Conservation (phyloP, 2,797 vertebrate species). For the Paguma larvata region DNA sequence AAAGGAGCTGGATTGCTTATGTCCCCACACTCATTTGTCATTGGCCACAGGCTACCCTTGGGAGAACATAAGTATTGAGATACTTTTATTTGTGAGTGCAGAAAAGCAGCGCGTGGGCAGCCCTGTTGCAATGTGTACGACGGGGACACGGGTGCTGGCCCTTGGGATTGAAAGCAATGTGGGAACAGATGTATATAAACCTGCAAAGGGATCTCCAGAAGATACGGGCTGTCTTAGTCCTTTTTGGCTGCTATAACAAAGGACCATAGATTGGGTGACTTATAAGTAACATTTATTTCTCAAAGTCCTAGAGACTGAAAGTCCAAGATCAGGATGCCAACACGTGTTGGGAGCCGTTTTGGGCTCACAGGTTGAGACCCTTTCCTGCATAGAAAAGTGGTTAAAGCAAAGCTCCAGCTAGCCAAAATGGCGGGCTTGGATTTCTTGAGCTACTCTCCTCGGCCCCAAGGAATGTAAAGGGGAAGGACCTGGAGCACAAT, state of each 20-base stretch:
- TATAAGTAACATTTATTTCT: not conserved
- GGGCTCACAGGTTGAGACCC: too few species aligned
- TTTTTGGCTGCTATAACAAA: not conserved
- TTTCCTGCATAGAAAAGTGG: too few species aligned
- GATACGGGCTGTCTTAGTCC: not conserved
- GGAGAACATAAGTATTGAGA: not conserved
- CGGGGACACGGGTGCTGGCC: not conserved
- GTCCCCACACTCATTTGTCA: too few species aligned
- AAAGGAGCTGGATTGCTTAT: not conserved
- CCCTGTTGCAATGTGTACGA: not conserved
- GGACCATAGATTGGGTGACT: not conserved
- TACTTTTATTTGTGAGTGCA: not conserved
- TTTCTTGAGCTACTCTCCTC: too few species aligned
- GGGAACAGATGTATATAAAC: not conserved
- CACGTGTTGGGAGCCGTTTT: too few species aligned
- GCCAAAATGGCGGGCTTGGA: too few species aligned
- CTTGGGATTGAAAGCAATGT: not conserved
- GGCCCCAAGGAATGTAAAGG: too few species aligned
- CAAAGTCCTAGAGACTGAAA: not conserved
- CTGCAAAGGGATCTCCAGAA: not conserved
- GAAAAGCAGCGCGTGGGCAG: not conserved
- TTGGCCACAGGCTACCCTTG: not conserved
- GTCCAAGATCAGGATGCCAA: not conserved
- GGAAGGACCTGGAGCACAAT: too few species aligned
- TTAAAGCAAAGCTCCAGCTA: too few species aligned